phyloP scores from a whole-genome alignment of 2,888 invertebrate genomes.

The Imbricaverruca yamaguchii region DNA sequence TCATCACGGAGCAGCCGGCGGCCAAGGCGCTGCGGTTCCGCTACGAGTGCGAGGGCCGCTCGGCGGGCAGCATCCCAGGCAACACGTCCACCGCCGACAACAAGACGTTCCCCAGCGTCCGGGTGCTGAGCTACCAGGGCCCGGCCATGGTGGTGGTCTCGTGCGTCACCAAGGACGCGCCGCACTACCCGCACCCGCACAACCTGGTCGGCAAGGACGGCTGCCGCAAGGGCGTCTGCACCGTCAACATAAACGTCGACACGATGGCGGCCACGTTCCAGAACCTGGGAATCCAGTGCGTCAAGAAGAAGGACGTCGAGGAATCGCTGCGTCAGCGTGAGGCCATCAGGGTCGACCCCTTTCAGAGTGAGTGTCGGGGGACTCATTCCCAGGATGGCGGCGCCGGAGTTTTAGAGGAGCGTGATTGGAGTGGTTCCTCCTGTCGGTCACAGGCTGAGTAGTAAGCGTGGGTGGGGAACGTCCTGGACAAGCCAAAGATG shows the following conservation, averaged over 20 bases:
- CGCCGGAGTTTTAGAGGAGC: too few species aligned
- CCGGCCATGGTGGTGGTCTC: constrained; percentile 91
- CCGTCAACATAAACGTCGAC: constrained; percentile 39
- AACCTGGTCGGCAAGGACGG: constrained; percentile 90
- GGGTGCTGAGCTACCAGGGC: constrained; percentile 70
- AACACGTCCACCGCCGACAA: constrained; percentile 79
- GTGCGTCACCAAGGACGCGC: constrained; percentile 85
- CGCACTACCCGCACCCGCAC: constrained; percentile 81
- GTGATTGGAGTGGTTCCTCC: too few species aligned
- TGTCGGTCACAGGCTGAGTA: too few species aligned
- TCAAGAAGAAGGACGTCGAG: constrained; percentile 88
- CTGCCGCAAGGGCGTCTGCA: constrained; percentile 87
- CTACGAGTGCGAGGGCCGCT: constrained; percentile 93
- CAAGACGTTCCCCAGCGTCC: constrained; percentile 86
- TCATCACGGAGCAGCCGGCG: constrained; percentile 85
- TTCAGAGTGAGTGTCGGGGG: constrained; percentile 61
- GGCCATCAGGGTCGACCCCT: constrained; percentile 85
- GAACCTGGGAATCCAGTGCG: constrained; percentile 73
- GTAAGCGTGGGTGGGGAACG: too few species aligned
- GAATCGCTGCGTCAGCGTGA: constrained; percentile 70
- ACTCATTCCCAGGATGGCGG: too few species aligned
- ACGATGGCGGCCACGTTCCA: constrained; percentile 33
- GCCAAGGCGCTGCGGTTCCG: constrained; percentile 81
- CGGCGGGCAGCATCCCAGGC: constrained; percentile 92
- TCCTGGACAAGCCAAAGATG: too few species aligned